A percentile compares a stretch with the other conserved stretches of the same genome.
Evolutionary conservation across 2,888 invertebrate genomes (phyloP).

Genomic region (Lasioglossum zephyrum): DNA sequence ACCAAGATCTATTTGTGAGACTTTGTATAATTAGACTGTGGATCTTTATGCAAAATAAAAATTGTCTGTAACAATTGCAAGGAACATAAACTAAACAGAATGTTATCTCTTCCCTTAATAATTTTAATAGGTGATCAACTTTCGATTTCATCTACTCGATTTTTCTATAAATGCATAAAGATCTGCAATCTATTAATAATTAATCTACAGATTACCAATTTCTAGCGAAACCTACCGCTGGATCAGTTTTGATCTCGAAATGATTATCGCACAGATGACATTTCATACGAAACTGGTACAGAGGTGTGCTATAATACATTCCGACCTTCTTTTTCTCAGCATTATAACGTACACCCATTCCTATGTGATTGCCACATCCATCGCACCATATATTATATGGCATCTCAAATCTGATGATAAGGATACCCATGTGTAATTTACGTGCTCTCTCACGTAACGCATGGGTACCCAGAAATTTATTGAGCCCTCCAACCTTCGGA

Average conservation of each 20-base stretch:
- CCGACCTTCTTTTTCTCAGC: slow-evolving; percentile 97
- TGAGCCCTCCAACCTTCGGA: slow-evolving; percentile 96
- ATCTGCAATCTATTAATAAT: background rate
- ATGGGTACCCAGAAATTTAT: slow-evolving; percentile 97
- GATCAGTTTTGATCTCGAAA: slow-evolving; percentile 99
- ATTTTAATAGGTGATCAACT: too few relatives aligned
- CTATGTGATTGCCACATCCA: slow-evolving; percentile 98
- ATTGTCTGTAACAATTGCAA: too few relatives aligned
- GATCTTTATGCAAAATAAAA: too few relatives aligned
- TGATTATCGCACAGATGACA: slow-evolving; percentile 99
- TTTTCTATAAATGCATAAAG: too few relatives aligned
- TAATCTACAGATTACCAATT: background rate
- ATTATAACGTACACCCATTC: slow-evolving; percentile 99
- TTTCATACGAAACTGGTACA: slow-evolving; percentile 99
- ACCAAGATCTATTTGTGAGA: slow-evolving; percentile 38
- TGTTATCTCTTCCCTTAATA: too few relatives aligned
- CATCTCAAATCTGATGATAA: slow-evolving; percentile 99
- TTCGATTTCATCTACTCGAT: too few relatives aligned
- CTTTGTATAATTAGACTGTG: background rate
- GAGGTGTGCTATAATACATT: slow-evolving; percentile 99
- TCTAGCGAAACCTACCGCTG: slow-evolving; percentile 88
- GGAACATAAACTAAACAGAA: too few relatives aligned
- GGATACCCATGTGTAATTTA: slow-evolving; percentile 97
- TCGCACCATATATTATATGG: slow-evolving; percentile 99
- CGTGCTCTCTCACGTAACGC: slow-evolving; percentile 97